phyloP scores from a whole-genome alignment of 1,140 invertebrate genomes.

The Brachionus angularis region DNA sequence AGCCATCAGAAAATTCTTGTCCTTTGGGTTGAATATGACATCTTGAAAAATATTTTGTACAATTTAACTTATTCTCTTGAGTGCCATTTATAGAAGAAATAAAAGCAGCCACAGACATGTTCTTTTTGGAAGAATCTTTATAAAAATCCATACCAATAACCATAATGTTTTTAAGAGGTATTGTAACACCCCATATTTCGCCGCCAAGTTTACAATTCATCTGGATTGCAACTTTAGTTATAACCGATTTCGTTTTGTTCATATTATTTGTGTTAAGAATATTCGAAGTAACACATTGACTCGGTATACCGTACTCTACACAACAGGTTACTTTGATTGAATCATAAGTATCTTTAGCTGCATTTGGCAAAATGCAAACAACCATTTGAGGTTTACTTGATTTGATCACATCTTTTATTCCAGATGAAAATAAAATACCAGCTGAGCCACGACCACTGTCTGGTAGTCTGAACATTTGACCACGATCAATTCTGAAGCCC shows the following conservation, averaged over 20 bases:
- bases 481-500: constrained; percentile 36
- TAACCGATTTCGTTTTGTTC: constrained; percentile 61
- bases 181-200: constrained; percentile 75
- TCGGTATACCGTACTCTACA: constrained; percentile 18
- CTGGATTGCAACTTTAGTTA: constrained; percentile 84
- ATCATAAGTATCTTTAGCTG: constrained; percentile 30
- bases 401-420: constrained; percentile 12
- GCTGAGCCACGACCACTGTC: constrained; percentile 29
- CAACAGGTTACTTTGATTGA: constrained; percentile 32
- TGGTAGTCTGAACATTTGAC: constrained; percentile 4
- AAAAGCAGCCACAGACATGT: constrained; percentile 70
- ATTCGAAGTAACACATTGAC: constrained; percentile 45
- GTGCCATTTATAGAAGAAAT: constrained; percentile 76
- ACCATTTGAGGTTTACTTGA: constrained; percentile 52
- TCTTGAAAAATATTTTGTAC: constrained; percentile 45
- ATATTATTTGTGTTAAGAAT: constrained; percentile 48
- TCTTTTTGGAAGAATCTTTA: constrained; percentile 51
- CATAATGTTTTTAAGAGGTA: constrained; percentile 61
- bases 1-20: constrained; percentile 1
- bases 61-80: constrained; percentile 68
- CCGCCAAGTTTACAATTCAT: constrained; percentile 94
- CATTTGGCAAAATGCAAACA: constrained; percentile 64
- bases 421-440: background rate
- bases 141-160: constrained; percentile 41
- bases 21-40: constrained; percentile 34